Percentiles rank a stretch among this genome's conserved stretches.
Conservation (phyloP, 2,888 invertebrate species). For the Rhabditophanes sp. region DNA sequence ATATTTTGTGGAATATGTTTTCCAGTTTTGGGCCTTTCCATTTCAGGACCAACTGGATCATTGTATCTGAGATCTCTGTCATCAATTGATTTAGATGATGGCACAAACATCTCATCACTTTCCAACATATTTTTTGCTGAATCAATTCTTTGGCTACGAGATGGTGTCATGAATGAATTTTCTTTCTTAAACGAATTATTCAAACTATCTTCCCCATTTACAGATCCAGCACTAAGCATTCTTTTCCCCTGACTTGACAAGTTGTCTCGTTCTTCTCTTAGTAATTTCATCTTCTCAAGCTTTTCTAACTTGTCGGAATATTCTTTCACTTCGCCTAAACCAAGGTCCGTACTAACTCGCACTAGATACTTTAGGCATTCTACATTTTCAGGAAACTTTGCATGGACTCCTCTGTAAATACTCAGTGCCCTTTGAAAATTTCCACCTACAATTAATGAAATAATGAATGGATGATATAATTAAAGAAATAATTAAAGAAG, state of each 20-base stretch:
- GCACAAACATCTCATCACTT: constrained; percentile 15
- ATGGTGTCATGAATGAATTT: no score
- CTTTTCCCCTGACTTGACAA: constrained; percentile 37
- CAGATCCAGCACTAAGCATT: constrained; percentile 8
- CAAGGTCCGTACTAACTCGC: constrained; percentile 72
- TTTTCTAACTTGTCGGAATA: constrained; percentile 14
- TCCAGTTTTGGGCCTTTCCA: constrained; percentile 47
- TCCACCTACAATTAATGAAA: constrained; percentile 65
- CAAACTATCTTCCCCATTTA: no score
- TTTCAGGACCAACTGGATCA: constrained; percentile 48
- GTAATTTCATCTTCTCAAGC: constrained; percentile 16
- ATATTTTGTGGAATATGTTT: constrained; percentile 32
- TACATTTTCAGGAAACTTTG: constrained; percentile 77
- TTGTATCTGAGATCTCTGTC: constrained; percentile 44
- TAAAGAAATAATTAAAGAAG: background rate
- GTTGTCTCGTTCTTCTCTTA: constrained; percentile 24
- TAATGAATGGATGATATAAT: constrained; percentile 33
- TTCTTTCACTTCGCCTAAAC: constrained; percentile 65
- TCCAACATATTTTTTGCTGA: constrained; percentile 5
- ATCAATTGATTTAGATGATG: constrained; percentile 15
- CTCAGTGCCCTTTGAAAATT: constrained; percentile 67
- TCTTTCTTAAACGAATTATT: no score
- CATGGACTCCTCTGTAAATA: constrained; percentile 68
- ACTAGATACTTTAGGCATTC: constrained; percentile 77
- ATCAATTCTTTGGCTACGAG: constrained; percentile 5